phyloP scores from a whole-genome alignment of 2,888 invertebrate species.

The Thereva unica region DNA sequence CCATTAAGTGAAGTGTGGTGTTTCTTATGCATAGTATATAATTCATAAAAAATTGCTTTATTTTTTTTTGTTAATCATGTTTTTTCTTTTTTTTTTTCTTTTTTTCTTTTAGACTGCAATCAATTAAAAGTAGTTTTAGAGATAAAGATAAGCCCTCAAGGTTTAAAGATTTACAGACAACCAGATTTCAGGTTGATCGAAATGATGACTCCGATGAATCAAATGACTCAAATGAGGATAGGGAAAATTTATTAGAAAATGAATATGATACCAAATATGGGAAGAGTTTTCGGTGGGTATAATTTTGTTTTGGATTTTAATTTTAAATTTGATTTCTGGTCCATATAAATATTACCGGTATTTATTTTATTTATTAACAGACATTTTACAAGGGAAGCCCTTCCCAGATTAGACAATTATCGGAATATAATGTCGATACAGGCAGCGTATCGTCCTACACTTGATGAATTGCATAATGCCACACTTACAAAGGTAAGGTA shows the following conservation, averaged over 20 bases:
- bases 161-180: slow-evolving; percentile 65
- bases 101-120: slow-evolving; percentile 48
- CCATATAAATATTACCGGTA: background rate
- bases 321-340: slow-evolving; percentile 13
- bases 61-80: slow-evolving; percentile 2
- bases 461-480: slow-evolving; percentile 87
- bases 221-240: slow-evolving; percentile 58
- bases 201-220: slow-evolving; percentile 56
- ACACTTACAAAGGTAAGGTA: slow-evolving; percentile 76
- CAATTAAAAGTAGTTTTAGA: slow-evolving; percentile 67
- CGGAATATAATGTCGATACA: slow-evolving; percentile 86
- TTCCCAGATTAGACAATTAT: slow-evolving; percentile 87
- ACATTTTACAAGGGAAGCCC: slow-evolving; percentile 83
- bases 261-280: slow-evolving; percentile 72
- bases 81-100: slow-evolving; percentile 10
- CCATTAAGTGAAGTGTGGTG: no score
- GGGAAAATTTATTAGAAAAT: slow-evolving; percentile 60
- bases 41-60: no score
- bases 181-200: slow-evolving; percentile 64
- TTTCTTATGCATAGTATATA: no score
- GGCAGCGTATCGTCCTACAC: slow-evolving; percentile 82
- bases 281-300: slow-evolving; percentile 73
- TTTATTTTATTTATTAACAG: slow-evolving; percentile 55
- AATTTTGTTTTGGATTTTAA: slow-evolving; percentile 8
- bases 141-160: slow-evolving; percentile 67